A percentile compares a stretch with the other conserved stretches of the same genome.
Conservation (phyloP, 2,113 vertebrate genomes). For the Dicrurus megarhynchus region DNA sequence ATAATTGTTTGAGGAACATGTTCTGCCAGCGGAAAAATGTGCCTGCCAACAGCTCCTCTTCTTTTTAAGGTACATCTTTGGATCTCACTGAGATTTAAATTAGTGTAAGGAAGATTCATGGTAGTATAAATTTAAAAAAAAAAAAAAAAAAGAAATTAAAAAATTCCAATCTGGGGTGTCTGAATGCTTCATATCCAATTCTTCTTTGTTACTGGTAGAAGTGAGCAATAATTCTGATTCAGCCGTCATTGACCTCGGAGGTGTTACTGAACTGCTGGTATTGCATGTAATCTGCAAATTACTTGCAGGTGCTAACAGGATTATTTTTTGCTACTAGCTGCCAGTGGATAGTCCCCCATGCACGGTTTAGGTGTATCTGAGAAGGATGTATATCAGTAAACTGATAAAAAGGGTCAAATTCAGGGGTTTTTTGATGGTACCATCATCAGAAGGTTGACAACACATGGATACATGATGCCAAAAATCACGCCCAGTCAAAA, state of each 20-base stretch:
- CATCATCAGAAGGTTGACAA: not conserved
- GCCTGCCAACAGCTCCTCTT: not conserved
- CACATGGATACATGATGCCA: not conserved
- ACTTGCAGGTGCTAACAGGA: not conserved
- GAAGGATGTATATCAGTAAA: not conserved
- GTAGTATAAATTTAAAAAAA: not conserved
- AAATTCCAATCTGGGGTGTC: not conserved
- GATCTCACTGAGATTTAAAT: not conserved
- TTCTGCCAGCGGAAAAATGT: not conserved
- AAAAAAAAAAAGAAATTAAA: not conserved
- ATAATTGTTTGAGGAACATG: conserved; percentile 20
- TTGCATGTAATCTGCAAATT: not conserved
- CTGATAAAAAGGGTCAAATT: not conserved
- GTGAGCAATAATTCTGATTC: not conserved
- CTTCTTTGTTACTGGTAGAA: not conserved
- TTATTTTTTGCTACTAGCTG: not conserved
- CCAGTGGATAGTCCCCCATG: not conserved
- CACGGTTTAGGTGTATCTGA: not conserved
- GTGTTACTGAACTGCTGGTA: not conserved
- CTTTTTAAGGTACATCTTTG: not conserved
- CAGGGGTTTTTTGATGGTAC: not conserved
- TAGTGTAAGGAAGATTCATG: not conserved
- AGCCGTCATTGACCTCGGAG: not conserved
- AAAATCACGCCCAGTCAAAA: not conserved
- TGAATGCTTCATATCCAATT: not conserved